These are phyloP conservation scores for Morpho helenor DNA, from an alignment of 2,888 invertebrate genomes.

Conservation along the genomic window DNA sequence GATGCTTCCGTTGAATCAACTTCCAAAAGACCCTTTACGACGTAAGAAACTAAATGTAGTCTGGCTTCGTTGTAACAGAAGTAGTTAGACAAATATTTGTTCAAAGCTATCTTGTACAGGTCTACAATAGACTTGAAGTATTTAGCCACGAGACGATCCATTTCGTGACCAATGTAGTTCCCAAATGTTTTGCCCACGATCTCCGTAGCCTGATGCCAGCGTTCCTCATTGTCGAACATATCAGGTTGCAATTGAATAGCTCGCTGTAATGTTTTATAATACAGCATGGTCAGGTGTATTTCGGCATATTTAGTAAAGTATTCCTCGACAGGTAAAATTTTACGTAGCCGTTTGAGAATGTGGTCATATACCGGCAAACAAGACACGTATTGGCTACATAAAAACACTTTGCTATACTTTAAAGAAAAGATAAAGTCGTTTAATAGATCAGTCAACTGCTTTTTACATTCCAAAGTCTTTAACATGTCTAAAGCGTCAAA, in stretches of 20 bases:
- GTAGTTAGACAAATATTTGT: constrained; percentile 30
- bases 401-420: constrained; percentile 42
- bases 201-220: constrained; percentile 35
- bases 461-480: constrained; percentile 12
- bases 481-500: constrained; percentile 35
- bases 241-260: constrained; percentile 36
- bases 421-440: constrained; percentile 35
- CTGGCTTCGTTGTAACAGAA: constrained; percentile 20
- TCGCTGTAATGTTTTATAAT: constrained; percentile 44
- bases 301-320: constrained; percentile 38
- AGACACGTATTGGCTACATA: constrained; percentile 36
- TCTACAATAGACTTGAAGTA: constrained; percentile 45
- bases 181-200: constrained; percentile 45
- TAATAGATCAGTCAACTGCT: constrained; percentile 23
- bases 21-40: constrained; percentile 29
- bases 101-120: constrained; percentile 35
- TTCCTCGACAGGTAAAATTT: constrained; percentile 39
- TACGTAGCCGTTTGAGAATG: constrained; percentile 37
- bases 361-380: constrained; percentile 43
- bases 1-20: constrained; percentile 22
- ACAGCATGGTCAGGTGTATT: constrained; percentile 49
- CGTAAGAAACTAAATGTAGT: constrained; percentile 19
- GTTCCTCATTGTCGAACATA: constrained; percentile 35
- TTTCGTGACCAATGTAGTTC: constrained; percentile 41
- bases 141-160: constrained; percentile 33